Percentiles rank a stretch among this genome's conserved stretches.
Conservation (phyloP, 2,888 invertebrate genomes). For the Lamellibrachia satsuma region DNA sequence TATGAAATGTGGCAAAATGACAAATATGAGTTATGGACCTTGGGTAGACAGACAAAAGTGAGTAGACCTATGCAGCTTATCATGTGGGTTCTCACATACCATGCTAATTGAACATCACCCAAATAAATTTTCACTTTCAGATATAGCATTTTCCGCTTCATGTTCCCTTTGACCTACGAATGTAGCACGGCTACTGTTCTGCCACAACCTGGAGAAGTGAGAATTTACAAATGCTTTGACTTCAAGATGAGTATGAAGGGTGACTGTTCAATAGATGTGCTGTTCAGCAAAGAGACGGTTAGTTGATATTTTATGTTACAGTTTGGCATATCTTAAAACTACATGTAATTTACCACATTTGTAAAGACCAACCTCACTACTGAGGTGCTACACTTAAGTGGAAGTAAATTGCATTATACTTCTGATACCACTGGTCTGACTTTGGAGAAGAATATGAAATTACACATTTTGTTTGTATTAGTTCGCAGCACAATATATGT, state of each 20-base stretch:
- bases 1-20: slow-evolving; percentile 80
- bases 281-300: slow-evolving; percentile 89
- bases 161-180: slow-evolving; percentile 75
- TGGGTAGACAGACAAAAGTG: slow-evolving; percentile 96
- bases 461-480: too few relatives aligned
- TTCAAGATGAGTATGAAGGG: slow-evolving; percentile 86
- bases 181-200: slow-evolving; percentile 74
- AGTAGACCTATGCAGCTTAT: not conserved
- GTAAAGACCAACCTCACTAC: not conserved
- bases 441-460: too few relatives aligned
- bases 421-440: too few relatives aligned
- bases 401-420: not conserved
- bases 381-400: not conserved
- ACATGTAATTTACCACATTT: not conserved
- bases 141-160: slow-evolving; percentile 93
- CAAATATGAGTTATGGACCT: slow-evolving; percentile 97
- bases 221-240: slow-evolving; percentile 91
- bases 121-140: slow-evolving; percentile 43
- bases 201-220: slow-evolving; percentile 85
- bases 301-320: not conserved
- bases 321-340: not conserved
- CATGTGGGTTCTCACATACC: not conserved
- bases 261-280: slow-evolving; percentile 92
- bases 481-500: not conserved
- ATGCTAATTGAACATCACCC: not conserved